Evolutionary conservation across 2,113 vertebrate genomes (phyloP).

Genomic region (Rhynchopsitta pachyrhyncha): DNA sequence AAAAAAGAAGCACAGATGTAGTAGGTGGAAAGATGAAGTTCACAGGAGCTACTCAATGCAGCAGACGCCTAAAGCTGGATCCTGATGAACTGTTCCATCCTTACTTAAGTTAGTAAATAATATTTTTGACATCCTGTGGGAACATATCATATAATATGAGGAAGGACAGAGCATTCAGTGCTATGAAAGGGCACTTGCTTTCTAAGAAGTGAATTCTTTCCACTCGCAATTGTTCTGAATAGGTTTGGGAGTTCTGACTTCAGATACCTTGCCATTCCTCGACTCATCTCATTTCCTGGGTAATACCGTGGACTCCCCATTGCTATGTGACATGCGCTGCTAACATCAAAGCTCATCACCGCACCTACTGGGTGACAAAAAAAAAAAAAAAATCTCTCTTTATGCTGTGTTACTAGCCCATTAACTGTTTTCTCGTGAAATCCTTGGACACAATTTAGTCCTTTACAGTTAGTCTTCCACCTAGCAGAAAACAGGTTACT

Average conservation of each 20-base stretch:
- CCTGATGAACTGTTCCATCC: background rate
- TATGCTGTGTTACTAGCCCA: background rate
- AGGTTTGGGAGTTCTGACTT: background rate
- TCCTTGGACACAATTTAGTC: background rate
- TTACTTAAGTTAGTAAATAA: background rate
- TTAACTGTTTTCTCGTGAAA: background rate
- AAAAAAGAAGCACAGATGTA: background rate
- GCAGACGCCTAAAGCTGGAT: background rate
- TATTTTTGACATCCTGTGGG: background rate
- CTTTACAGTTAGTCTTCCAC: background rate
- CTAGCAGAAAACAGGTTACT: background rate
- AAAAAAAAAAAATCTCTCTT: fast-evolving
- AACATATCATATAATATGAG: background rate
- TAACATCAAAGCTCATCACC: background rate
- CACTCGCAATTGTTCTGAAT: background rate
- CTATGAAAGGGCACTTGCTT: background rate
- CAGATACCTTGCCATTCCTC: background rate
- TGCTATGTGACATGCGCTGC: background rate
- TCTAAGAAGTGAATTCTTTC: background rate
- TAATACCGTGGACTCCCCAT: background rate
- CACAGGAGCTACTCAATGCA: background rate
- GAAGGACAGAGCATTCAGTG: background rate
- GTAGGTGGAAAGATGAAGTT: background rate
- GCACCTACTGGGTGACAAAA: background rate
- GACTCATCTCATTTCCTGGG: background rate